Conservation (phyloP, 2,888 invertebrate species). For the Meghimatium bilineatum region DNA sequence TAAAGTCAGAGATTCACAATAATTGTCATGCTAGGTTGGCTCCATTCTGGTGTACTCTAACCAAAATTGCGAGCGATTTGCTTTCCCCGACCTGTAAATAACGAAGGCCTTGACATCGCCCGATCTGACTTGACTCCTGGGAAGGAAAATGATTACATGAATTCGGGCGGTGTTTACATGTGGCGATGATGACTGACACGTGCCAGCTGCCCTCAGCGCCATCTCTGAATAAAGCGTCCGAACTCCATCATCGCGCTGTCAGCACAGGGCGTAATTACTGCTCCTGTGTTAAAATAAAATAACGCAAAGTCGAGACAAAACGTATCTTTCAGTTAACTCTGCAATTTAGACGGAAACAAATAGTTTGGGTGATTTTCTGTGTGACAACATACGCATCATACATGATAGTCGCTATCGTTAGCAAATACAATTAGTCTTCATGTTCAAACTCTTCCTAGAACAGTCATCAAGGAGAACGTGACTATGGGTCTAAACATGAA, state of each 20-base stretch:
- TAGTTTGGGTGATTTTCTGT: too few relatives aligned
- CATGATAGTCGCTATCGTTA: too few relatives aligned
- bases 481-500: too few relatives aligned
- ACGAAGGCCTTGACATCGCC: not conserved
- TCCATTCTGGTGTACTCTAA: not conserved
- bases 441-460: too few relatives aligned
- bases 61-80: not conserved
- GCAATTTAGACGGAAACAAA: not conserved
- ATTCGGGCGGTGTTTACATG: not conserved
- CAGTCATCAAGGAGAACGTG: too few relatives aligned
- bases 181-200: not conserved
- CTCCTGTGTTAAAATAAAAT: not conserved
- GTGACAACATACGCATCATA: too few relatives aligned
- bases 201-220: slow-evolving; percentile 8
- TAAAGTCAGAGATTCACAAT: too few relatives aligned
- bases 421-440: too few relatives aligned
- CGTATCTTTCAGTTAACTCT: not conserved
- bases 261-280: slow-evolving; percentile 3
- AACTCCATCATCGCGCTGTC: not conserved
- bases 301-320: not conserved
- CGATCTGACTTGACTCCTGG: not conserved
- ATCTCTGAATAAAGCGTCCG: not conserved
- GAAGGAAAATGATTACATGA: not conserved
- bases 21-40: too few relatives aligned
- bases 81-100: not conserved